Evolutionary conservation across 2,888 invertebrate genomes (phyloP), one percentile per base, ranked within the genome.

Genomic region (Tuta absoluta): DNA sequence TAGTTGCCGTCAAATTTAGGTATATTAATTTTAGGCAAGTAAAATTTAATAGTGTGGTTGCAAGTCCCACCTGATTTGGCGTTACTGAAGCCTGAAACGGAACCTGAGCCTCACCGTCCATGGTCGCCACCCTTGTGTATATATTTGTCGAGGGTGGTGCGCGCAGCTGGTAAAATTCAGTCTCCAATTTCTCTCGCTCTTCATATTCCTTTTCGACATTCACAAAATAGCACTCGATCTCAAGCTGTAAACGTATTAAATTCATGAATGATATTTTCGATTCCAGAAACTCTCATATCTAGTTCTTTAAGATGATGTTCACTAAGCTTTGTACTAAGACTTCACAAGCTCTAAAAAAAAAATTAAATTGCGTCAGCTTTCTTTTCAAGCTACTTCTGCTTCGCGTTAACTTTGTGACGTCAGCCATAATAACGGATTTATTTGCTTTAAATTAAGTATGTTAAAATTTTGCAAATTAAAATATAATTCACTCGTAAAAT

Each of bases 1-100:
- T 65, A 67, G 59, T 24, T 38, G 38, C 69, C 69, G 48, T 61
- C 37, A 62, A 68, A 69, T 12, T 24, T 23, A 24, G 66, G 66
- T 45, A 69, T 62, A 62, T 66, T 65, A 57, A 69, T 68, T 68
- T 67, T 69, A 12, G 69, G 67, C 28, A 68, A 62, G 8, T 62
- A 53, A 48, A 68, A 56, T 19, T 5, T 38, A 21, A 8, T 49
- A 33, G 58, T 57, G 49, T 62, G 61, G 12, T 45, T 41, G 49
- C 65, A 51, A 62, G 48, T 23, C 28, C 59, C 23, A 49, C 53
- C 53, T 53, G 53, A 24, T 24, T 24, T 24, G 10, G 37, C 63
- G 17, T 63, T 51, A 38, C 12, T 41, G 33, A 33, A 51, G 14
- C 38, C 28, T 17, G 53, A 24, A 24, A 14, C 59, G 23, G 62